These are phyloP conservation scores for Atlantisia rogersi DNA, from an alignment of 2,113 vertebrate genomes.

Conservation along the genomic window DNA sequence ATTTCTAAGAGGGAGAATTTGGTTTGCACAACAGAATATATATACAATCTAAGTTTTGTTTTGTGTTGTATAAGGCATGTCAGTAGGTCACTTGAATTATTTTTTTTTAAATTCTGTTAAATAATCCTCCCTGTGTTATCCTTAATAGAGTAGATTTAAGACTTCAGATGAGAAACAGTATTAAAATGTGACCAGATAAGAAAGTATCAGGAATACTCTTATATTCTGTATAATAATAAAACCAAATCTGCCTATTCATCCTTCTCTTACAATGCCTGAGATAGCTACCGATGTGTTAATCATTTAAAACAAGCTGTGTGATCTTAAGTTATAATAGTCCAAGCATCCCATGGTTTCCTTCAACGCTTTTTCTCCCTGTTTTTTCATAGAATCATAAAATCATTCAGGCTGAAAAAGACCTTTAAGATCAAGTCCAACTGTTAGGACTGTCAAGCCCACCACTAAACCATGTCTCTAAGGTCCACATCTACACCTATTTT, in stretches of 20 bases:
- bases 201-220: not conserved
- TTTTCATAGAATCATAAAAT: not conserved
- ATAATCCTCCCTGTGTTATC: not conserved
- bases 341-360: not conserved
- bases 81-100: not conserved
- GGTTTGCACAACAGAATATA: not conserved
- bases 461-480: no score
- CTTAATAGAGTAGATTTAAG: not conserved
- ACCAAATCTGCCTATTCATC: not conserved
- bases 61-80: not conserved
- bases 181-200: not conserved
- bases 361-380: not conserved
- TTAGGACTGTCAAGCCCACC: no score
- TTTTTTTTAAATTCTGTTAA: not conserved
- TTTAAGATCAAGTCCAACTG: no score
- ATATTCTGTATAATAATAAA: not conserved
- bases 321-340: not conserved
- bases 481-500: no score
- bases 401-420: no score
- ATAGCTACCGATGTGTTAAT: not conserved
- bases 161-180: not conserved
- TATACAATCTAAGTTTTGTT: not conserved
- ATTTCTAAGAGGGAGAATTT: not conserved
- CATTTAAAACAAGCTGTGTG: not conserved
- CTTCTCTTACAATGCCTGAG: not conserved